phyloP scores from a whole-genome alignment of 1,140 invertebrate genomes.

The Pachypsylla venusta region DNA sequence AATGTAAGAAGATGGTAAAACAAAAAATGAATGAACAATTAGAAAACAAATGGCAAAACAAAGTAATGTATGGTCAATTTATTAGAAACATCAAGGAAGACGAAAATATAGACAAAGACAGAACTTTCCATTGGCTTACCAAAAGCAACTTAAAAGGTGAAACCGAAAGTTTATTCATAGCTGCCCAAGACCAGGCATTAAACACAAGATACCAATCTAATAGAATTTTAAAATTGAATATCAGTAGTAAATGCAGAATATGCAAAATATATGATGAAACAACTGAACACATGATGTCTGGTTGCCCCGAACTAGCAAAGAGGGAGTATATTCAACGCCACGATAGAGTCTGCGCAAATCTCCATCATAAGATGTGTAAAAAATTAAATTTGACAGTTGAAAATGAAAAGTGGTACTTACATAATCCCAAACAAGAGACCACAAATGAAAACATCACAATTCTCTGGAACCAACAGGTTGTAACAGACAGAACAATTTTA shows the following conservation, averaged over 20 bases:
- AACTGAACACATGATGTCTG: neutral
- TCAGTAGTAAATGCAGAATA: neutral
- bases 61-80: neutral
- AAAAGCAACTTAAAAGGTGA: neutral
- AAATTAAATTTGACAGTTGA: no score
- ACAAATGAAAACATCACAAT: no score
- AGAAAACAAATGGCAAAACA: neutral
- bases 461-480: no score
- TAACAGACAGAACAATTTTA: no score
- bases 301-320: neutral
- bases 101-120: neutral
- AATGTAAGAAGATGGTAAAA: neutral
- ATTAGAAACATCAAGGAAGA: neutral
- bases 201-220: neutral
- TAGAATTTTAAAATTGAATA: neutral
- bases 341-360: no score
- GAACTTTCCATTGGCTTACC: neutral
- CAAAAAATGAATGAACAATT: neutral
- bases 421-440: no score
- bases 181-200: neutral
- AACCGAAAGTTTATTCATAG: neutral
- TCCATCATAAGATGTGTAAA: no score
- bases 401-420: no score
- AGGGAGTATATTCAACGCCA: no score
- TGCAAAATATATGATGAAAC: no score